These are phyloP conservation scores for Maconellicoccus hirsutus DNA, from an alignment of 1,140 invertebrate species.

Conservation along the genomic window DNA sequence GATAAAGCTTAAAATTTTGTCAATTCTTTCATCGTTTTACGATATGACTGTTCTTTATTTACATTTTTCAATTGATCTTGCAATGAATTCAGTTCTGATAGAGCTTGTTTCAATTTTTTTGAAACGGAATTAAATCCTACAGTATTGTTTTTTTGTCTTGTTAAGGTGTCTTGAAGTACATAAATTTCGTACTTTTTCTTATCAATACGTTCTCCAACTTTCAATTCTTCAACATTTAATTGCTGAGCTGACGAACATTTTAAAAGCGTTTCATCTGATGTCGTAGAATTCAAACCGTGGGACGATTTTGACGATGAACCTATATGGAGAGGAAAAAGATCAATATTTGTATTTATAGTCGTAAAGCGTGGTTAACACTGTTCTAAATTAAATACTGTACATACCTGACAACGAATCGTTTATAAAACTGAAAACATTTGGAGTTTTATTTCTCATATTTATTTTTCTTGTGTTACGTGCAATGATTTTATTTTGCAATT, in stretches of 20 bases:
- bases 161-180: conserved; percentile 49
- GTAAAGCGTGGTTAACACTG: conserved; percentile 21
- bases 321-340: neutral
- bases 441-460: conserved; percentile 37
- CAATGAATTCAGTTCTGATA: conserved; percentile 46
- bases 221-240: conserved; percentile 61
- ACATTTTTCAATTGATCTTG: conserved; percentile 49
- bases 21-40: conserved; percentile 28
- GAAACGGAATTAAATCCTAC: conserved; percentile 45
- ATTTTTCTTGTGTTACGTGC: conserved; percentile 40
- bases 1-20: conserved; percentile 26
- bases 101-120: conserved; percentile 45
- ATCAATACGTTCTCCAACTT: conserved; percentile 56
- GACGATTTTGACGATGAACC: conserved; percentile 27
- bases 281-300: conserved; percentile 28
- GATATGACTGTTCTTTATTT: conserved; percentile 27
- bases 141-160: conserved; percentile 43
- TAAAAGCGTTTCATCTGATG: conserved; percentile 33
- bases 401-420: conserved; percentile 50
- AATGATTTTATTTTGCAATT: conserved; percentile 50
- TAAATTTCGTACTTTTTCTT: conserved; percentile 52
- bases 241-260: conserved; percentile 46
- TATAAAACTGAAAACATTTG: conserved; percentile 68
- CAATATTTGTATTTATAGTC: neutral
- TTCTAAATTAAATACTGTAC: too few relatives aligned